These are phyloP conservation scores for Pelosia muscerda DNA, from an alignment of 2,888 invertebrate species.

Conservation along the genomic window DNA sequence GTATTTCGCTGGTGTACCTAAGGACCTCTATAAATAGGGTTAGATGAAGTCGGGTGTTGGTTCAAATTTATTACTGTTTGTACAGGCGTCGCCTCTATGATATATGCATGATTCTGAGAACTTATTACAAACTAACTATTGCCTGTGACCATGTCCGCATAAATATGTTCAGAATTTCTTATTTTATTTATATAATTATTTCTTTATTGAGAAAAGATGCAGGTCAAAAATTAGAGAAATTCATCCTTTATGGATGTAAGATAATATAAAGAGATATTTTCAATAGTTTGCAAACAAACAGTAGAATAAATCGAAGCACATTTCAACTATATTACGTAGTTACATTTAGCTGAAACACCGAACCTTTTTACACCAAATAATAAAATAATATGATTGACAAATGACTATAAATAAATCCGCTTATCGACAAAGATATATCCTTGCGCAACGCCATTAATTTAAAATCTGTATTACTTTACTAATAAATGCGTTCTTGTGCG, in stretches of 20 bases:
- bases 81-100: background rate
- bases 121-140: background rate
- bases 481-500: constrained; percentile 31
- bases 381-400: background rate
- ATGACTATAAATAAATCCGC: background rate
- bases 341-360: background rate
- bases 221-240: too few relatives aligned
- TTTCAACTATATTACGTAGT: background rate
- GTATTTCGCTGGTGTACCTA: background rate
- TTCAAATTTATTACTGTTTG: background rate
- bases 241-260: too few relatives aligned
- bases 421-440: constrained; percentile 17
- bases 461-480: constrained; percentile 23
- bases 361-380: background rate
- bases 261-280: too few relatives aligned
- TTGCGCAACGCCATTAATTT: constrained; percentile 20
- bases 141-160: background rate
- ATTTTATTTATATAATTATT: too few relatives aligned
- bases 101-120: background rate
- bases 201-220: too few relatives aligned
- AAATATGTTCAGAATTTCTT: background rate
- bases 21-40: background rate
- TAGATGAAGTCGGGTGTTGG: background rate
- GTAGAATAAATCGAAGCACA: background rate
- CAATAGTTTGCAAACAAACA: background rate